These are phyloP conservation scores for Heliothis peltigera DNA, from an alignment of 2,888 invertebrate genomes.

Conservation along the genomic window DNA sequence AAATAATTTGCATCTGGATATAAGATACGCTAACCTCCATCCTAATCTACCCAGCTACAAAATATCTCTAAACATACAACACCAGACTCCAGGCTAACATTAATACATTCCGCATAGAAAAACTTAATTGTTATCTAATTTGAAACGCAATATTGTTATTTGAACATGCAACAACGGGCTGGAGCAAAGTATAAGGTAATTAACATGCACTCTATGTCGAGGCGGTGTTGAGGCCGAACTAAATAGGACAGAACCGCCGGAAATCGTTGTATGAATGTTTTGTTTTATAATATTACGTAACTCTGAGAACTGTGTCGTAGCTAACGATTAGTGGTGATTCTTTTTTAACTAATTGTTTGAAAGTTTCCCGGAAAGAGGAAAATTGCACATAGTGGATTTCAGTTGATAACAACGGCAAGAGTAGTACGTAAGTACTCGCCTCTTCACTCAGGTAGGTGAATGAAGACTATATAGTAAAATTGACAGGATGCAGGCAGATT, in stretches of 20 bases:
- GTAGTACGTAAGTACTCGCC: no score
- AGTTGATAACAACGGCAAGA: no score
- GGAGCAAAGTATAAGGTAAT: conserved; percentile 59
- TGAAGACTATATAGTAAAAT: no score
- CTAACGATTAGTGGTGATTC: conserved; percentile 13
- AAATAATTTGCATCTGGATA: no score
- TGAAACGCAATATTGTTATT: conserved; percentile 49
- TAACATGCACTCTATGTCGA: conserved; percentile 61
- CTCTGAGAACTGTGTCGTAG: conserved; percentile 34
- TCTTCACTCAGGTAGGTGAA: no score
- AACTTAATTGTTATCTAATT: conserved; percentile 36
- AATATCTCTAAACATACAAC: no score
- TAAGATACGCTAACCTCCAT: no score
- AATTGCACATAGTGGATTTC: no score
- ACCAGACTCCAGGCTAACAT: not conserved
- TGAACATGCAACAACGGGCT: conserved; percentile 55
- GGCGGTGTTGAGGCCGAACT: conserved; percentile 61
- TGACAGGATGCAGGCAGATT: no score
- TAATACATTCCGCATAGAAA: not conserved
- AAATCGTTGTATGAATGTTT: conserved; percentile 41
- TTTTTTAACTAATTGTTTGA: not conserved
- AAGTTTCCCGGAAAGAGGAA: not conserved
- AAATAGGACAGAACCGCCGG: conserved; percentile 57
- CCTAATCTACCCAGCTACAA: no score
- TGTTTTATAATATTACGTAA: conserved; percentile 34